Evolutionary conservation across 1,140 invertebrate genomes (phyloP).

Genomic region (Calephelis virginiensis): DNA sequence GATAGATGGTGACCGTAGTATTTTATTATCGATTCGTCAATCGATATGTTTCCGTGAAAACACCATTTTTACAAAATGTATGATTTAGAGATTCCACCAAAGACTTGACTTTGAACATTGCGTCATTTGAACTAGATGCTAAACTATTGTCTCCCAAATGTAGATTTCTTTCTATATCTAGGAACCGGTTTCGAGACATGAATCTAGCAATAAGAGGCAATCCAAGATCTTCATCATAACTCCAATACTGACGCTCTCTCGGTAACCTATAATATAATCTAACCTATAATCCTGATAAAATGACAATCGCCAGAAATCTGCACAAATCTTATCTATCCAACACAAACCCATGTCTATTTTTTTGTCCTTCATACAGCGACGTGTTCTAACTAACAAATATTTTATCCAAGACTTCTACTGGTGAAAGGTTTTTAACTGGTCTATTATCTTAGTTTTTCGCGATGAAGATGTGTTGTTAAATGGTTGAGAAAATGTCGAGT

Average conservation of each 20-base stretch:
- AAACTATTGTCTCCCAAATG: too few species aligned
- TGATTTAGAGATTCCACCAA: not conserved
- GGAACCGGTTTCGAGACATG: too few species aligned
- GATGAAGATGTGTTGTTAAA: not conserved
- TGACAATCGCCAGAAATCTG: not conserved
- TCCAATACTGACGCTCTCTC: conserved; percentile 1
- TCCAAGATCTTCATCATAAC: not conserved
- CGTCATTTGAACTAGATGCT: too few species aligned
- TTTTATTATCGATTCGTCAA: not conserved
- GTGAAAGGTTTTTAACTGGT: not conserved
- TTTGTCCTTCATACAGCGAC: conserved; percentile 4
- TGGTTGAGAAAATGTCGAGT: not conserved
- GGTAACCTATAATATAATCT: conserved; percentile 3
- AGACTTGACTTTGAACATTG: too few species aligned
- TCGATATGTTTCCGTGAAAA: not conserved
- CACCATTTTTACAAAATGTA: not conserved
- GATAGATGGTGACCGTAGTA: not conserved
- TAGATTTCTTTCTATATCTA: too few species aligned
- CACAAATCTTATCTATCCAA: conserved; percentile 4
- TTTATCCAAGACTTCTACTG: conserved; percentile 1
- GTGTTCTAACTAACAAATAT: conserved; percentile 5
- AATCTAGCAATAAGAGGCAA: too few species aligned
- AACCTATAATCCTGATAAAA: conserved; percentile 1
- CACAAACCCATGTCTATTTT: conserved; percentile 13
- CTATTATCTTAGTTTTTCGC: not conserved